Evolutionary conservation across 2,113 vertebrate genomes (phyloP), one percentile per base, ranked within the genome.

Genomic region (Monopterus albus): DNA sequence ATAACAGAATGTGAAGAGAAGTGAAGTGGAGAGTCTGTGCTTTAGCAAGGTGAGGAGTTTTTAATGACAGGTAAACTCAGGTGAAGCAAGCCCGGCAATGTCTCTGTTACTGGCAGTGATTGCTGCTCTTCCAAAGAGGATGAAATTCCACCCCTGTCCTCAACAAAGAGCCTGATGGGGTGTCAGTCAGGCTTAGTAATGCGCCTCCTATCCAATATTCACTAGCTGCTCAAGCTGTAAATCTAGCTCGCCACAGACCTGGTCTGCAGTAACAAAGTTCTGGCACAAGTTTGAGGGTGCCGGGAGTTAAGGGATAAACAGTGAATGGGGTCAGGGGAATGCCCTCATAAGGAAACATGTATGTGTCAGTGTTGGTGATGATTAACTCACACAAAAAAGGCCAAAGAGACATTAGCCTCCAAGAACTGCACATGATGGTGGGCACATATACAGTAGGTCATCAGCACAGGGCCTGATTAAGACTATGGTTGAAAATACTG

Each of bases 141-240:
- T 88, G 87, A 91, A 93, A 94, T 95, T 95, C 90, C 92, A 94
- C 88, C 88, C 82, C 70, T 72, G 71, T 87, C 20, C 49, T 81
- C 57, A 76, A 94, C 91, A 93, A 93, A 90, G 89, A 89, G 85
- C 76, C 85, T 88, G 89, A 90, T 73, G 60, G 78, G 33, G 75
- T 89, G 85, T 92, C 92, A 93, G 76, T 92, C 91, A 92, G 80
- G 87, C 87, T 91, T 90, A 91, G 73, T 60, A 86, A 91, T 78
- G 83, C 82, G 91, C 84, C 89, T 92, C 91, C 87, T 93, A 94
- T 93, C 90, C 85, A 70, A 93, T 93, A 93, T 94, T 94, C 91
- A 94, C 87, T 52, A 93, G 91, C 81, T 91, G 89, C 88, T 88
- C 85, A 67, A 88, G 88, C 84, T 87, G 81, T 87, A 89, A 89